Conservation (phyloP, 2,888 invertebrate species). For the Eupithecia insigniata region DNA sequence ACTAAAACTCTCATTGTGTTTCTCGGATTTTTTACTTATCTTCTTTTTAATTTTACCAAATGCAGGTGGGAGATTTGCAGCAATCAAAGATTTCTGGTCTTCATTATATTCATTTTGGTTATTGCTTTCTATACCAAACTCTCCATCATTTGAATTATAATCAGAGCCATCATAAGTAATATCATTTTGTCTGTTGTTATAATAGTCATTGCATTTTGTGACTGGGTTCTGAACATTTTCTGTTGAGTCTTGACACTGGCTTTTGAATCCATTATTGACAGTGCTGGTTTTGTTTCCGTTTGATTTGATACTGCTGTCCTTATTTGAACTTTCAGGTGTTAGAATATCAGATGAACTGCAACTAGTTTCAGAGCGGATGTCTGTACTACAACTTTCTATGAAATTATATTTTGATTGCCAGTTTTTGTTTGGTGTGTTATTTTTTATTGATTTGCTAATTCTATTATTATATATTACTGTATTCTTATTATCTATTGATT, state of each 20-base stretch:
- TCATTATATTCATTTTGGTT: conserved; percentile 12
- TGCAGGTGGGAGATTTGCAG: conserved; percentile 29
- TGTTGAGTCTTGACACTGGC: background rate
- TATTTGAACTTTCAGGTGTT: conserved; percentile 5
- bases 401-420: conserved; percentile 12
- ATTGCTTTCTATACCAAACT: background rate
- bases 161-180: conserved; percentile 11
- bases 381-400: background rate
- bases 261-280: conserved; percentile 6
- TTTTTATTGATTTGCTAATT: background rate
- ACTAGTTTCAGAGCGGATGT: conserved; percentile 9
- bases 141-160: conserved; percentile 10
- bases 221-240: background rate
- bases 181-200: background rate
- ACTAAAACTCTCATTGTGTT: background rate
- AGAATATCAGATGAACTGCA: background rate
- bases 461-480: background rate
- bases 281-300: background rate
- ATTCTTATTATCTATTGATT: background rate
- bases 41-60: conserved; percentile 36
- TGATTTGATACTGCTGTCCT: background rate
- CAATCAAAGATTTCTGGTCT: conserved; percentile 27
- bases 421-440: background rate
- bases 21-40: conserved; percentile 7
- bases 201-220: background rate